Conservation (phyloP, 2,797 vertebrate species). For the Anguilla obscura region DNA sequence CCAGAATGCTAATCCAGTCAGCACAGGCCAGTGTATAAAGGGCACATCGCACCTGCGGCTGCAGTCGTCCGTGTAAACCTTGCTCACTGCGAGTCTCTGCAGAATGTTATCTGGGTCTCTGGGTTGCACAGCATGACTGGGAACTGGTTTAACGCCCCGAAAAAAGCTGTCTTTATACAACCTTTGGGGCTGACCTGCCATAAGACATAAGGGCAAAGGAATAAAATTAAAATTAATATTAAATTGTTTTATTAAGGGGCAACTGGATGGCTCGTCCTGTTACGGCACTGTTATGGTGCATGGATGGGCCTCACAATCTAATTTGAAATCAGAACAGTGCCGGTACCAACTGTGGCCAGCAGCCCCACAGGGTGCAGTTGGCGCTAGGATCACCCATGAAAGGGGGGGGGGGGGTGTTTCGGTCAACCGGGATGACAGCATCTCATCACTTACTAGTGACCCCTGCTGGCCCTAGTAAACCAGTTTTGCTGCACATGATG, state of each 20-base stretch:
- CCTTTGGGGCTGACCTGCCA: not conserved
- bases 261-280: not conserved
- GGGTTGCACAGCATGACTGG: conserved; percentile 2
- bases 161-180: not conserved
- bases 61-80: conserved; percentile 4
- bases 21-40: not conserved
- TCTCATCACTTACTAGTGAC: not conserved
- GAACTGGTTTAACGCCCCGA: not conserved
- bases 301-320: not conserved
- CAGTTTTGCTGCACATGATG: not conserved
- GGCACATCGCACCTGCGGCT: not conserved
- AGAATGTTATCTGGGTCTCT: conserved; percentile 2
- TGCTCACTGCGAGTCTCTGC: not conserved
- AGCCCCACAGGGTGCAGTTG: not conserved
- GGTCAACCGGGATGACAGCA: not conserved
- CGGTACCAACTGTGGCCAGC: not conserved
- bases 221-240: conserved; percentile 3
- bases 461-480: not conserved
- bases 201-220: not conserved
- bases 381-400: not conserved
- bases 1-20: conserved; percentile 3
- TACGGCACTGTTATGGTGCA: not conserved
- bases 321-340: not conserved
- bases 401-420: not conserved
- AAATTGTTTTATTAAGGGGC: conserved; percentile 6